Evolutionary conservation across 2,113 vertebrate species (phyloP).

Genomic region (Garra rufa): DNA sequence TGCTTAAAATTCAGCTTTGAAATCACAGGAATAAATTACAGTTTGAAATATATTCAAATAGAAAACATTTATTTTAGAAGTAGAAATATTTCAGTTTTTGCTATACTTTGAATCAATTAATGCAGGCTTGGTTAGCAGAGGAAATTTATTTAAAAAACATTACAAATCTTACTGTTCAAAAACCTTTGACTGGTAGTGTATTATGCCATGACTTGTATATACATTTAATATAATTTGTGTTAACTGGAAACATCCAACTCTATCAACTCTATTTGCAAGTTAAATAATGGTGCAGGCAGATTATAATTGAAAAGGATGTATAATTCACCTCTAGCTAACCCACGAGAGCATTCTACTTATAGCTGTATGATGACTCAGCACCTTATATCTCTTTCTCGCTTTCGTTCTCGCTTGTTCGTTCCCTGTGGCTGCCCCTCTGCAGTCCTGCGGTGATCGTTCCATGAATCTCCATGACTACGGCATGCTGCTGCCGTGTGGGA

Average conservation of each 20-base stretch:
- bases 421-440: neutral
- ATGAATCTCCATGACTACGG: slow-evolving; percentile 96
- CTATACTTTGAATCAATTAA: no score
- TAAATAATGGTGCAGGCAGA: neutral
- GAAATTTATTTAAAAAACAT: no score
- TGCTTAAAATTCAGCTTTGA: no score
- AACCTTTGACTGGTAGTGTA: no score
- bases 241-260: neutral
- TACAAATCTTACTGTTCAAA: no score
- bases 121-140: no score
- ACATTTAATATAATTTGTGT: neutral
- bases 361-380: slow-evolving; percentile 48
- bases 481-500: slow-evolving; percentile 95
- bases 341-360: slow-evolving; percentile 9
- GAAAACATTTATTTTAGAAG: no score
- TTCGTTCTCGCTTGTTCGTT: neutral
- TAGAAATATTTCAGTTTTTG: no score
- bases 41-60: no score
- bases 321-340: slow-evolving; percentile 1
- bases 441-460: slow-evolving; percentile 94
- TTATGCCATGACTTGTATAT: neutral
- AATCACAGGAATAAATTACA: no score
- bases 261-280: neutral
- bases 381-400: neutral
- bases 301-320: neutral